Percentiles rank a stretch among this genome's conserved stretches.
Conservation (phyloP, 2,888 invertebrate genomes). For the Dolichomitus sp. region DNA sequence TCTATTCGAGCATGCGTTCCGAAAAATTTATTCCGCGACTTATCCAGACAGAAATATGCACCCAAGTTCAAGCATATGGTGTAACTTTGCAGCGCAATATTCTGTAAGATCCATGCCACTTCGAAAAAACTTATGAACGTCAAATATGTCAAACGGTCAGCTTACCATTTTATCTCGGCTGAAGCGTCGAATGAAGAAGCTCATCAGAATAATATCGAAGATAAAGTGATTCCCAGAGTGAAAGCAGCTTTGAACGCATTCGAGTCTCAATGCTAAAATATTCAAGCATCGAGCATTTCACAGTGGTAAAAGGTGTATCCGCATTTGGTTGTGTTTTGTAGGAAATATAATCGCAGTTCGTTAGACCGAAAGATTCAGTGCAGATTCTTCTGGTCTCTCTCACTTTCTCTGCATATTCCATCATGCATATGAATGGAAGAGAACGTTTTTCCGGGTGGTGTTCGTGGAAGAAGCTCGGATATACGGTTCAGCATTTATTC, state of each 20-base stretch:
- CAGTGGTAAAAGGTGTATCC: constrained; percentile 25
- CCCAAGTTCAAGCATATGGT: too few relatives aligned
- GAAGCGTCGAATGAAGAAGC: neutral
- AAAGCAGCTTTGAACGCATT: neutral
- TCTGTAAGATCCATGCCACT: neutral
- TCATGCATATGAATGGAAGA: constrained; percentile 82
- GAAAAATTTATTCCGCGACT: too few relatives aligned
- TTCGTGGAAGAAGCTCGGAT: constrained; percentile 63
- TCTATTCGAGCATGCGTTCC: too few relatives aligned
- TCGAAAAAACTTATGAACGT: neutral
- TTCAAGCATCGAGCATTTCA: constrained; percentile 8
- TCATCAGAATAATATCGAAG: neutral
- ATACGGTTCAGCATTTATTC: constrained; percentile 69
- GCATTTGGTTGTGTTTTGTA: constrained; percentile 71
- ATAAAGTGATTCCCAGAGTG: neutral
- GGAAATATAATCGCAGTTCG: constrained; percentile 80
- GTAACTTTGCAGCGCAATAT: neutral
- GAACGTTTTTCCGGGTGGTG: constrained; percentile 66
- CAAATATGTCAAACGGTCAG: neutral
- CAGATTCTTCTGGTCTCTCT: constrained; percentile 51
- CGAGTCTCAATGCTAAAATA: neutral
- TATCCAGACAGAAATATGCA: too few relatives aligned
- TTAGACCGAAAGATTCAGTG: constrained; percentile 71
- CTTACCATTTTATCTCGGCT: neutral
- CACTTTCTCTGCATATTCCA: constrained; percentile 73